Conservation (phyloP, 2,888 invertebrate genomes). For the Drosophila koepferae region DNA sequence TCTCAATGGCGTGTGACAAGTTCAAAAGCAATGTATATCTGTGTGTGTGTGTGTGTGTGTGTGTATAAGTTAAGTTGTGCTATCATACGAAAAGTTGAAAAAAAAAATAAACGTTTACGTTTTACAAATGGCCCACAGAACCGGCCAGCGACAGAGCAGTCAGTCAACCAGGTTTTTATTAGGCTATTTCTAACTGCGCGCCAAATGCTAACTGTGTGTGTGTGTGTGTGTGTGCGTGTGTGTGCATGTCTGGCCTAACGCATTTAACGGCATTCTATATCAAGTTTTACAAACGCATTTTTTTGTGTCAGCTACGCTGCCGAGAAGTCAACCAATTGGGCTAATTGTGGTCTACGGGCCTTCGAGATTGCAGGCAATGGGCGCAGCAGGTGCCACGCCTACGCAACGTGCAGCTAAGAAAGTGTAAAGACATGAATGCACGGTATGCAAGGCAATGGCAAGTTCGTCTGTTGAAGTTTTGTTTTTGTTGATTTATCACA, state of each 20-base stretch:
- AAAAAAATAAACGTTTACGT: slow-evolving; percentile 41
- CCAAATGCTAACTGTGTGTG: slow-evolving; percentile 25
- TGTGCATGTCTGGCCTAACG: slow-evolving; percentile 52
- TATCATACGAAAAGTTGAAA: slow-evolving; percentile 44
- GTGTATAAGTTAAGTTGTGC: slow-evolving; percentile 31
- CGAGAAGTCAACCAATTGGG: slow-evolving; percentile 42
- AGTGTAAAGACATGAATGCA: slow-evolving; percentile 7
- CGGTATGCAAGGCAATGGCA: slow-evolving; percentile 2
- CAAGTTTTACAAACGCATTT: slow-evolving; percentile 52
- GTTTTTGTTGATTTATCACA: slow-evolving; percentile 1
- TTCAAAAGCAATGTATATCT: slow-evolving; percentile 53
- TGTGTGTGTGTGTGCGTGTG: slow-evolving; percentile 26
- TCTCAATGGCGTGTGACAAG: slow-evolving; percentile 75
- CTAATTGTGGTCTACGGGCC: slow-evolving; percentile 39
- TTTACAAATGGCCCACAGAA: slow-evolving; percentile 65
- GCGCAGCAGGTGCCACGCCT: slow-evolving; percentile 43
- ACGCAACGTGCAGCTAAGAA: slow-evolving; percentile 26
- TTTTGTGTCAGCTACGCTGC: slow-evolving; percentile 40
- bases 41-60: slow-evolving; percentile 21
- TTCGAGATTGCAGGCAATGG: slow-evolving; percentile 11
- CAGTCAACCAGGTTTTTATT: slow-evolving; percentile 70
- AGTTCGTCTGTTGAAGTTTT: slow-evolving; percentile 24
- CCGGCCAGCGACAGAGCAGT: slow-evolving; percentile 59
- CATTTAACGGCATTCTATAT: slow-evolving; percentile 77
- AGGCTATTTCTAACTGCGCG: slow-evolving; percentile 64